phyloP scores from a whole-genome alignment of 92 coral and sea anemone genomes.

The Desmophyllum pertusum region DNA sequence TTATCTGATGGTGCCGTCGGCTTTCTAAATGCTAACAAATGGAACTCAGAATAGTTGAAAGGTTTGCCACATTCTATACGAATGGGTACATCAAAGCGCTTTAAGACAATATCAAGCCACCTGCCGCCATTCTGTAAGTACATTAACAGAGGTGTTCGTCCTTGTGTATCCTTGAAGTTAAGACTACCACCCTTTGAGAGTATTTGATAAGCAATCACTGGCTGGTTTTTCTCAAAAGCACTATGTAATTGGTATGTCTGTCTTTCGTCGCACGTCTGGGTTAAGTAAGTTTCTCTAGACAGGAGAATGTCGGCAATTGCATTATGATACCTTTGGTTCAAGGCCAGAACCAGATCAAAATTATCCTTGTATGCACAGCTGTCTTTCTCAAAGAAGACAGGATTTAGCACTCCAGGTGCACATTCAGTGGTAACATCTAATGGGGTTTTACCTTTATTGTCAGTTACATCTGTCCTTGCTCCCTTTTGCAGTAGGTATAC shows the following conservation, averaged over 20 bases:
- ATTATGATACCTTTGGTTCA: not conserved
- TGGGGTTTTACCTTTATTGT: not conserved
- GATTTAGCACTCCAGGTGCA: too few species aligned
- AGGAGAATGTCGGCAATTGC: conserved; percentile 3
- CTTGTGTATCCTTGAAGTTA: conserved; percentile 19
- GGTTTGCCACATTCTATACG: conserved; percentile 53
- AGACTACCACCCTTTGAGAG: conserved; percentile 23
- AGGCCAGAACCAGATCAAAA: not conserved
- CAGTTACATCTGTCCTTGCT: not conserved
- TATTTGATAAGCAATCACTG: not conserved
- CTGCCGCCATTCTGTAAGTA: conserved; percentile 52
- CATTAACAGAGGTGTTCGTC: conserved; percentile 42
- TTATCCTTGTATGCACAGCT: not conserved
- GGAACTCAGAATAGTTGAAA: conserved; percentile 57
- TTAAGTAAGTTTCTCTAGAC: not conserved
- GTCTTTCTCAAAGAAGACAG: too few species aligned
- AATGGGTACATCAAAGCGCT: conserved; percentile 19
- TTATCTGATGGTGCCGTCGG: too few species aligned
- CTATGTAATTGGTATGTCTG: not conserved
- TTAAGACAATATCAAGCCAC: conserved; percentile 35
- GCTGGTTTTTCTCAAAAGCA: conserved; percentile 11
- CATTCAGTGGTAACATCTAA: not conserved
- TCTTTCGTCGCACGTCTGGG: not conserved
- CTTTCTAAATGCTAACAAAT: too few species aligned
- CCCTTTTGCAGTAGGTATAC: not conserved